Evolutionary conservation across 1,140 invertebrate genomes (phyloP), one percentile per base, ranked within the genome.

Genomic region (Solenopsis invicta): DNA sequence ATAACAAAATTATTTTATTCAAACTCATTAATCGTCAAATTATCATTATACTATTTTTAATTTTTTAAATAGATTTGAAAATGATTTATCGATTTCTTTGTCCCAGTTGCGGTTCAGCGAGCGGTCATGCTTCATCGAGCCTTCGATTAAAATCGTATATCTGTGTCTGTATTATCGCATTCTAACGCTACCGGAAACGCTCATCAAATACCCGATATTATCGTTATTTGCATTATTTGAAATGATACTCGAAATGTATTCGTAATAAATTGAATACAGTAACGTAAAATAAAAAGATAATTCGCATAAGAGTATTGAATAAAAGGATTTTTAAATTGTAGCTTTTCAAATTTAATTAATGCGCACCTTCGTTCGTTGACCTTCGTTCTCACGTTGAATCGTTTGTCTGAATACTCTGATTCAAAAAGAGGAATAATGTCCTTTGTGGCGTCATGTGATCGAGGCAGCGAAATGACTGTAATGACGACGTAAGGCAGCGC

Each of bases 91-190:
- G 48, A n/a, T 13, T 82, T 24, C 48, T 61, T 82, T 24, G 59
- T 54, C 29, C 29, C 61, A 48, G 18, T 54, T 34, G 10, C 21
- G 67, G 18, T 21, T 21, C n/a, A 29, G 41, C 62, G 62, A 75
- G 75, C 85, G 67, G 67, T 82, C 77, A 21, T 82, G 85, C 85
- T 74, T 82, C 62, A 75, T 72, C 52, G 61, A 84, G 59, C 50
- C 37, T 67, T 66, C 72, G 64, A 87, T 84, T 45, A 45, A 54
- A 34, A 45, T 78, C 13, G 50, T 61, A 50, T 34, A 59, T 12
- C 18, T 3, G 13, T 48, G 41, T 41, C 41, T 41, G 41, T 24
- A 67, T 75, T 69, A 67, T 84, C 37, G 37, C 8, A 4, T 41
- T 10, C 45, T 21, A 61, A 21, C 48, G 21, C 67, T 75, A 66